Base-by-base conservation (phyloP, 2,113 vertebrate species). In the Tylochromis polylepis region DNA sequence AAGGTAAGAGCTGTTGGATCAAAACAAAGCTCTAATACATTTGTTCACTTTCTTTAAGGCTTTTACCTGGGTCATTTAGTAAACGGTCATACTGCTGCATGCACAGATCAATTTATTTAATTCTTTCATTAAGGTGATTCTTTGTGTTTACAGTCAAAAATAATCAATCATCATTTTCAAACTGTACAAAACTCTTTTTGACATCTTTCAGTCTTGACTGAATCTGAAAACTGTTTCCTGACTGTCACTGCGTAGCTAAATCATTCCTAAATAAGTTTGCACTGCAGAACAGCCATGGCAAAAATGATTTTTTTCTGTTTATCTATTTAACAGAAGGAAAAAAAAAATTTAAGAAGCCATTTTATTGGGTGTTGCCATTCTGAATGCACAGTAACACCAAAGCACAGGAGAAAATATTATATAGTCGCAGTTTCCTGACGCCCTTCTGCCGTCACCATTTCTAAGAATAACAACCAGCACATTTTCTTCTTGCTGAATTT, bases 381-480 rank as follows among this genome's bases (percentile, higher is more conserved):
- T 77, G 16, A 31, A 49, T 22, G 41, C 16, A 55, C 22, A 22
- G 20, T 24, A 53, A 36, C 15, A 34, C 58, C 65, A 70, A 80
- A 12, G 31, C 43, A n/a, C 22, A 34, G 72, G 75, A 38, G 29
- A 31, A 78, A 53, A 34, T 24, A 51, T 80, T 60, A 11, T 38
- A 67, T 82, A 72, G 86, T 86, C 16, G 5, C 72, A 92, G 79
- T 91, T 93, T 87, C 89, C 89, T 79, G 22, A 51, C 2, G 3
- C 18, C 36, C 10, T 38, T 75, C 24, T 7, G 20, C 34, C 43
- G 34, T 60, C 14, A 34, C 18, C 9, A 4, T 53, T 87, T 84
- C 79, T 60, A 15, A 85, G 70, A 79, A 85, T 58, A 49, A 79
- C 56, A 38, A 59, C 6, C 55, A 27, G 27, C 53, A 46, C 43